Base-by-base conservation (phyloP, 2,113 vertebrate species). In the Mesembrinibis cayennensis region DNA sequence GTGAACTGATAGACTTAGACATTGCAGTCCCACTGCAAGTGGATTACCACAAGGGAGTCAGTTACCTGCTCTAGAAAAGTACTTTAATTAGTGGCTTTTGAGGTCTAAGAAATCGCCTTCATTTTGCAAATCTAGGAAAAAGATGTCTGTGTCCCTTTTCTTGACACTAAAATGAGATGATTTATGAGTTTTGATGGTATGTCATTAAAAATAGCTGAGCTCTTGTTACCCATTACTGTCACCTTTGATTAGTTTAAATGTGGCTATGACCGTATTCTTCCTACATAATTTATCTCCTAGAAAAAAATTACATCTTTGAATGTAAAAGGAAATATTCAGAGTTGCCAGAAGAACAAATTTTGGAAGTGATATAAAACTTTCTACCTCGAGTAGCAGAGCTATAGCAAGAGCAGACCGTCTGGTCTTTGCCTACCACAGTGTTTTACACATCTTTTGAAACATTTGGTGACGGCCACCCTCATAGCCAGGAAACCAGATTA, bases 201-300 rank as follows among this genome's bases (percentile, higher is more conserved):
- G 67, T 94, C 63, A 91, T 93, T 95, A 97, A 89, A 93, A 91
- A 89, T 82, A 78, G 77, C 81, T 77, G 87, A 90, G 50, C 66
- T 73, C 32, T 61, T 79, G 61, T 78, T 87, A 90, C 38, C 78
- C 91, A 85, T 94, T 93, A 91, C 84, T 92, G 97, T 90, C 92
- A 93, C 13, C 58, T 91, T 90, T 23, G 12, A 94, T 96, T 93
- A 97, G 38, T 62, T 90, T 66, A 77, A 91, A 73, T 27, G 14
- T 10, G 13, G 20, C 55, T 92, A n/a, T 59, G 59, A 83, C 71
- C 1, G 0, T 53, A 61, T 74, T 55, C 82, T 92, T 95, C 83
- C 76, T 96, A 74, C 83, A 97, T 95, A 95, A 96, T 86, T 90
- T 77, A 96, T 82, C 25, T 78, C 47, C 27, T 87, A 81, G 67